Evolutionary conservation across 2,113 vertebrate genomes (phyloP).

Genomic region (Pluvianellus socialis): DNA sequence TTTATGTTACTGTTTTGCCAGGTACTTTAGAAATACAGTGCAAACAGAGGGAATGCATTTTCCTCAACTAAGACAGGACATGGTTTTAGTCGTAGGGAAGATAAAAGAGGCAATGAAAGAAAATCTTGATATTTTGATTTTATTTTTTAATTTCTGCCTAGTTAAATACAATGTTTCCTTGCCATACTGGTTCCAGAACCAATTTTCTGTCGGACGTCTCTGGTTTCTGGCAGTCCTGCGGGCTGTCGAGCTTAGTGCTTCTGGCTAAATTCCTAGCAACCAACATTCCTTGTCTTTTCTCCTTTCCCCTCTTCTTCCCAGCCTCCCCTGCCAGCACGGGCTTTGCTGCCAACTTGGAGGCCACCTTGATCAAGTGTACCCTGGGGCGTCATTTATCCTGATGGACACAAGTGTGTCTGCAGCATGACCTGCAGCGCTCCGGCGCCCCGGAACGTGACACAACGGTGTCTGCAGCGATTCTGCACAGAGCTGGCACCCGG

Average conservation of each 20-base stretch:
- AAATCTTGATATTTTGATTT: neutral
- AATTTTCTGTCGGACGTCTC: neutral
- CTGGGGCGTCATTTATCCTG: neutral
- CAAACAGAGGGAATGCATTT: neutral
- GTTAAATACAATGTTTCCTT: neutral
- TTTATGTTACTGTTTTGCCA: neutral
- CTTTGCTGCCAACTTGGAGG: neutral
- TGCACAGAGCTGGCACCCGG: neutral
- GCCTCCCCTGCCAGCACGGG: neutral
- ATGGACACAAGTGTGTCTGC: neutral
- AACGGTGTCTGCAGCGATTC: neutral
- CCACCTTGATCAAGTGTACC: neutral
- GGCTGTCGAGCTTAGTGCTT: neutral
- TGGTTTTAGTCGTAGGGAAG: neutral
- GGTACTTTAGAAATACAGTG: neutral
- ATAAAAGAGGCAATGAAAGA: neutral
- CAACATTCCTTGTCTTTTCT: neutral
- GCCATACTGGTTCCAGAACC: neutral
- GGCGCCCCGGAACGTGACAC: accelerated
- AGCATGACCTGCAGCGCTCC: neutral
- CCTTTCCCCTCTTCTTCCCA: neutral
- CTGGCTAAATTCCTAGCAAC: neutral
- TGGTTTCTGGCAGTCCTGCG: neutral
- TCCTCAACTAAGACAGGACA: neutral
- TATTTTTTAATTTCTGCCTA: neutral